Evolutionary conservation across 2,113 vertebrate species (phyloP), one percentile per base, ranked within the genome.

Genomic region (Ageneiosus marmoratus): DNA sequence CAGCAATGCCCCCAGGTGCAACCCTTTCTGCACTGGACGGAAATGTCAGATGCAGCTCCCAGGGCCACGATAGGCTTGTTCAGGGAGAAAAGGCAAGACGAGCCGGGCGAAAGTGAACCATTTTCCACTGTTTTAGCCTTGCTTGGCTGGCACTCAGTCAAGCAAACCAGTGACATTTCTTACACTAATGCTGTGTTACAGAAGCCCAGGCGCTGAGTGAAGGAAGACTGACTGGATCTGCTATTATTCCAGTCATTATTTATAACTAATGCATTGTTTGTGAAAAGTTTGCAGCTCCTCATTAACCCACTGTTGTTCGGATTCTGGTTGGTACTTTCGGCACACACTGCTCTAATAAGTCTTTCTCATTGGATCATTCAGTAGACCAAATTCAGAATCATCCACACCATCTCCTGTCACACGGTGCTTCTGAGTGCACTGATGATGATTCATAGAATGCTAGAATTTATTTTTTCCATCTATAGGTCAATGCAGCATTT

Each of bases 151-250:
- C 86, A 80, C 86, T 78, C 89, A 90, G 85, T 91, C 89, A 91
- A 91, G 90, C 91, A 87, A 87, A 85, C 84, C 84, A 24, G 80
- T 92, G 90, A 89, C 93, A 93, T 93, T 94, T 93, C 88, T 85
- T 83, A 79, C 88, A 86, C 51, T 48, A 48, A 78, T 70, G 62
- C 51, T 50, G 78, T 60, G 41, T 84, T 55, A 79, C 34, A 37
- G 65, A 46, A 41, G 83, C 27, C 50, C 85, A 88, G 78, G 81
- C 84, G 41, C 58, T 4, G 75, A 84, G 82, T 77, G 83, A 41
- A 69, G 56, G 73, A 89, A 20, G 10, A 41, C 20, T 2, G 18
- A 5, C 11, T 20, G 29, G n/a, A 81, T 62, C 60, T 51, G 32
- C 41, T 65, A 44, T 53, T 44, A 53, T 32, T 34, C 13, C 69